phyloP scores from a whole-genome alignment of 2,113 vertebrate genomes.

The Cranoglanis bouderius region DNA sequence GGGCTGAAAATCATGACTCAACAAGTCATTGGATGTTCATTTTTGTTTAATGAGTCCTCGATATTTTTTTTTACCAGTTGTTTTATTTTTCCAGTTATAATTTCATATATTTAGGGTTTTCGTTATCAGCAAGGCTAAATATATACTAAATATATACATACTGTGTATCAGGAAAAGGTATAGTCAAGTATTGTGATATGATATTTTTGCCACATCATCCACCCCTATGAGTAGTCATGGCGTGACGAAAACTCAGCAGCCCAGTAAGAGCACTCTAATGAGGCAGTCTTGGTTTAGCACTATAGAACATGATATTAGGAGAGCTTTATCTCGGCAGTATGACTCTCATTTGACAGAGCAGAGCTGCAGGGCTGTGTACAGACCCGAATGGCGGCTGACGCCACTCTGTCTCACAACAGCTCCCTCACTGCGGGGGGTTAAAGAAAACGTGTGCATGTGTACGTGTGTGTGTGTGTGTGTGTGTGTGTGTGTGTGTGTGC shows the following conservation, averaged over 20 bases:
- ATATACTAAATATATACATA: background rate
- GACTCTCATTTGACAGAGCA: conserved; percentile 40
- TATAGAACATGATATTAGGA: conserved; percentile 42
- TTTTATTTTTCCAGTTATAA: background rate
- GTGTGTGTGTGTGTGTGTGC: conserved; percentile 53
- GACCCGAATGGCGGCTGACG: conserved; percentile 47
- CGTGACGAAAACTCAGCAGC: conserved; percentile 11
- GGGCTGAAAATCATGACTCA: background rate
- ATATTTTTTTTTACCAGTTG: background rate
- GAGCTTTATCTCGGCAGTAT: conserved; percentile 36
- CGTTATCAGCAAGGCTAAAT: background rate
- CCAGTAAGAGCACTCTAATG: conserved; percentile 2
- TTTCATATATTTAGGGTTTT: background rate
- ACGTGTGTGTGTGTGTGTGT: conserved; percentile 38
- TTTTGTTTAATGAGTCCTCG: background rate
- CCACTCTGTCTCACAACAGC: conserved; percentile 52
- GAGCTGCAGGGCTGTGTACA: conserved; percentile 49
- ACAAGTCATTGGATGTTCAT: background rate
- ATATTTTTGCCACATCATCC: background rate
- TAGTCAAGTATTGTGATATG: background rate
- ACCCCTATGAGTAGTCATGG: background rate
- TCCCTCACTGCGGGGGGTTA: conserved; percentile 55
- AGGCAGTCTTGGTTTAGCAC: conserved; percentile 42
- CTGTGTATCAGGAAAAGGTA: background rate
- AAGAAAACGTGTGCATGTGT: conserved; percentile 41